phyloP scores from a whole-genome alignment of 2,113 vertebrate genomes.

The Girardinichthys multiradiatus region DNA sequence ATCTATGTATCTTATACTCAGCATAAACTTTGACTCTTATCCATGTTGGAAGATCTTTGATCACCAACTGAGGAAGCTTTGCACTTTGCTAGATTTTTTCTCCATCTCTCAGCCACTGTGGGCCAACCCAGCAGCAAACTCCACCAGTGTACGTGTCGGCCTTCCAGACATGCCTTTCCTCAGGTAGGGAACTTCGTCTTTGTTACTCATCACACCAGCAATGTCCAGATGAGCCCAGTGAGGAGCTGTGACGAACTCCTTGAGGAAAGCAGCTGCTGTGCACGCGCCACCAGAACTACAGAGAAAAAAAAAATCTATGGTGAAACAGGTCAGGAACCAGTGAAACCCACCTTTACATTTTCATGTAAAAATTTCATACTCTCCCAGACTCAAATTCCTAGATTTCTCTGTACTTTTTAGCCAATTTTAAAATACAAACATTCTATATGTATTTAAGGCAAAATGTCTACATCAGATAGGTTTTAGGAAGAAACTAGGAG shows the following conservation, averaged over 20 bases:
- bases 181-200: constrained; percentile 93
- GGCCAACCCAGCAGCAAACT: constrained; percentile 84
- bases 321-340: background rate
- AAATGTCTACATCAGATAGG: too few relatives aligned
- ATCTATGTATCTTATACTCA: background rate
- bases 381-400: background rate
- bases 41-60: background rate
- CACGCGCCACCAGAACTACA: constrained; percentile 92
- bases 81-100: background rate
- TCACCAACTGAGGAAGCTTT: background rate
- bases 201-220: constrained; percentile 96
- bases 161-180: constrained; percentile 96
- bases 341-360: background rate
- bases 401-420: background rate
- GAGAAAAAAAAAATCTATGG: background rate
- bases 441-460: too few relatives aligned
- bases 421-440: background rate
- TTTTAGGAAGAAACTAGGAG: background rate
- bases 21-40: background rate
- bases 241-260: constrained; percentile 88
- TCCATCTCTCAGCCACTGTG: constrained; percentile 60
- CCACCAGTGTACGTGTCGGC: constrained; percentile 91
- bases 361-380: background rate
- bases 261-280: constrained; percentile 95
- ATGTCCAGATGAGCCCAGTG: constrained; percentile 98